A percentile compares a stretch with the other conserved stretches of the same genome.
Conservation (phyloP, 2,797 vertebrate genomes). For the Poeciliopsis turneri region DNA sequence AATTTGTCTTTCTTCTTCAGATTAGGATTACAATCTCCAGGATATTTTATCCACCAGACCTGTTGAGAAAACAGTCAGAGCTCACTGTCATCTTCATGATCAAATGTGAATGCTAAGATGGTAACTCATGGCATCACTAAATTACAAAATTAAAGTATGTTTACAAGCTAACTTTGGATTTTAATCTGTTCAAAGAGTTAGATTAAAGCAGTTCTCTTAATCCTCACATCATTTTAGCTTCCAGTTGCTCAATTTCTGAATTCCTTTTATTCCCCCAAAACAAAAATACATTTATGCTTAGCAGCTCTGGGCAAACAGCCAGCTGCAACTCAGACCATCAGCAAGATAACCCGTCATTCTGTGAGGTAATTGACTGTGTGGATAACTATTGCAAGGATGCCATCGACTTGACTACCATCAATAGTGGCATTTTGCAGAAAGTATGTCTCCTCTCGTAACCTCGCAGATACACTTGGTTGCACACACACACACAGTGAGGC, state of each 20-base stretch:
- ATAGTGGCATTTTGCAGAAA: conserved; percentile 68
- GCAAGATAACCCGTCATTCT: conserved; percentile 62
- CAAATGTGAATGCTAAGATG: conserved; percentile 9
- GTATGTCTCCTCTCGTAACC: conserved; percentile 62
- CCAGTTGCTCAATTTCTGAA: conserved; percentile 44
- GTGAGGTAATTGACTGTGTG: conserved; percentile 72
- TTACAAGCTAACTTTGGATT: conserved; percentile 13
- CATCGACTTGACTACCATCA: conserved; percentile 78
- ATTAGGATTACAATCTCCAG: conserved; percentile 20
- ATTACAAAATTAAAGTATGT: neutral
- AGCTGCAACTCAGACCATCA: conserved; percentile 54
- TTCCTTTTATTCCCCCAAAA: conserved; percentile 47
- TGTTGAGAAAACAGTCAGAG: conserved; percentile 21
- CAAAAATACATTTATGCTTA: conserved; percentile 46
- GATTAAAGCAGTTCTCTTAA: conserved; percentile 18
- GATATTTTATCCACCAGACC: conserved; percentile 13
- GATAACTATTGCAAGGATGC: conserved; percentile 74
- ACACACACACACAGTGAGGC: conserved; percentile 15
- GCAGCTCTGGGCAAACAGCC: conserved; percentile 59
- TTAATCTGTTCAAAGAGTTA: conserved; percentile 4
- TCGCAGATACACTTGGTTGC: conserved; percentile 13
- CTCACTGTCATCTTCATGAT: conserved; percentile 8
- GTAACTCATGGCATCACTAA: neutral
- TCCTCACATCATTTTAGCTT: conserved; percentile 31
- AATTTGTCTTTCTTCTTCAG: conserved; percentile 21